Conservation (phyloP, 2,113 vertebrate species). For the Myodes glareolus region DNA sequence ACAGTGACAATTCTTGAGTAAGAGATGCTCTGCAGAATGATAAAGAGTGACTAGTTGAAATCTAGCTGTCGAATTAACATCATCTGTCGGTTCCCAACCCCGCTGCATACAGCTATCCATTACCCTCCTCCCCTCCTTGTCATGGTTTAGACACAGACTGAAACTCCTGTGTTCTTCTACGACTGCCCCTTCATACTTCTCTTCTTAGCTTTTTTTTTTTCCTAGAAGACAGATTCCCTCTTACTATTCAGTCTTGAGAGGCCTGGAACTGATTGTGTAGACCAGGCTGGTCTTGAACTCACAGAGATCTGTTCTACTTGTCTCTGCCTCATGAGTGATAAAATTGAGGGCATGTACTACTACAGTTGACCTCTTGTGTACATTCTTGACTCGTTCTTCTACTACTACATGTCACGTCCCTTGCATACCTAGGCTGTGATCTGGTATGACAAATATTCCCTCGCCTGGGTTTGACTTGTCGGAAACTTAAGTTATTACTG, state of each 20-base stretch:
- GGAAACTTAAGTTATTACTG: background rate
- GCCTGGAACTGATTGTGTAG: background rate
- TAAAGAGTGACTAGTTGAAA: background rate
- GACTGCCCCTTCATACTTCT: background rate
- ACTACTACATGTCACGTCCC: background rate
- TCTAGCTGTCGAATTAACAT: background rate
- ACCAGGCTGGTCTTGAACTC: background rate
- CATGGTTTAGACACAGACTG: background rate
- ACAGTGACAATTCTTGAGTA: background rate
- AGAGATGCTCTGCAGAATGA: background rate
- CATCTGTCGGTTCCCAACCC: background rate
- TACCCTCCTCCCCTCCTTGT: background rate
- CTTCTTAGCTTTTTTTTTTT: background rate
- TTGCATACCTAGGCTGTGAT: background rate
- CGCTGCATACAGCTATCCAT: background rate
- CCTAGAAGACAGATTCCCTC: background rate
- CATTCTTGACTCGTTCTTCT: background rate
- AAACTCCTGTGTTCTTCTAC: background rate
- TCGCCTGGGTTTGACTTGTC: background rate
- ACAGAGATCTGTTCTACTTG: background rate
- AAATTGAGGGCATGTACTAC: background rate
- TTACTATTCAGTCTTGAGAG: background rate
- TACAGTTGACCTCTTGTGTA: background rate
- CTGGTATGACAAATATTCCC: background rate
- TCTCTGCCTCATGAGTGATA: background rate